Evolutionary conservation across 1,140 invertebrate species (phyloP), one percentile per base, ranked within the genome.

Genomic region (Solenopsis fugax): DNA sequence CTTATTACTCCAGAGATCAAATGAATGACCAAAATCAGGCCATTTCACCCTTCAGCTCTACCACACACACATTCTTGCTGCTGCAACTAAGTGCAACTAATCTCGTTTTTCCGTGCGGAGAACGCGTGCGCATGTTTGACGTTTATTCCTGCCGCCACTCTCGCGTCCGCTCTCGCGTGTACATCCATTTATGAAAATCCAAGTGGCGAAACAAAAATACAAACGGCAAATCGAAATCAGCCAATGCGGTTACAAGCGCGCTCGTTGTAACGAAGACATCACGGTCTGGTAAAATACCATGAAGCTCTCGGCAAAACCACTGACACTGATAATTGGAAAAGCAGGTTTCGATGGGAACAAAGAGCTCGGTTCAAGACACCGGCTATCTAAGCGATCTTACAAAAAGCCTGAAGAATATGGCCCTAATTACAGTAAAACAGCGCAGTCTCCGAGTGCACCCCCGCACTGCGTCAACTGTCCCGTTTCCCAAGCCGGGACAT

Each of bases 401-500:
- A 80, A 87, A 93, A 94, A 94, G 90, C 88, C 87, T 92, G 85
- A 93, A 93, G 92, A 93, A 92, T 93, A 93, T 93, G 91, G 90
- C 91, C 91, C 92, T 94, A 94, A 94, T 94, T 94, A 94, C 93
- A 72, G 92, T 93, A 93, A 94, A 94, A 94, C 93, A 93, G 89
- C 88, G 88, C 90, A 91, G 91, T 91, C 87, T 92, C 90, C 89
- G 89, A 94, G 91, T 90, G 76, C 89, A 82, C 77, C 89, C 87
- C 91, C 90, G 92, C 92, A 91, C 91, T 92, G 92, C 91, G 92
- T 93, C 92, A 93, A 92, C 93, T 87, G 91, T 91, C 87, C 91
- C 85, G 80, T 87, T 92, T 90, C 62, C 85, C 84, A 84, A 77
- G 89, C 90, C 81, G 86, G 34, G 88, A 91, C 92, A 94, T 94